Percentiles rank a stretch among this genome's conserved stretches.
Evolutionary conservation across 2,888 invertebrate genomes (phyloP).

Genomic region (Hylaea fasciaria): DNA sequence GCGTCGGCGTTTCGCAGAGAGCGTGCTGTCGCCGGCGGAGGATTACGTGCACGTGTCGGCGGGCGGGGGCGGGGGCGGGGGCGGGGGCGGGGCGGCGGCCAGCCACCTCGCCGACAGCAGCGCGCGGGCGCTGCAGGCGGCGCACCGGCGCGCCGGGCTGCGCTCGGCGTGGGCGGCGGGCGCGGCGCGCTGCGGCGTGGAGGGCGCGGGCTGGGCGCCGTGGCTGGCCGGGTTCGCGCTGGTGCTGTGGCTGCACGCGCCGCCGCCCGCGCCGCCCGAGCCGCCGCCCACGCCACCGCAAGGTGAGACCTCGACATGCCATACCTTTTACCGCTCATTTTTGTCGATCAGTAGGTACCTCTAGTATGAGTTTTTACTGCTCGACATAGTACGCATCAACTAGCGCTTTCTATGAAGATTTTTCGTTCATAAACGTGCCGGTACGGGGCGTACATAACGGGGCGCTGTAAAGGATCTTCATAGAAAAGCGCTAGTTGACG

Average conservation of each 20-base stretch:
- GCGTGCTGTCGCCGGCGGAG: slow-evolving; percentile 46
- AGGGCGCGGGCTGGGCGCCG: slow-evolving; percentile 85
- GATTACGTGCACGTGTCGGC: slow-evolving; percentile 51
- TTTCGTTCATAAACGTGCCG: too few relatives aligned
- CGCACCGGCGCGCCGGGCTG: slow-evolving; percentile 60
- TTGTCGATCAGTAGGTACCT: too few relatives aligned
- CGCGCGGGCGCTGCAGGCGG: slow-evolving; percentile 57
- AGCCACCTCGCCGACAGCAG: slow-evolving; percentile 62
- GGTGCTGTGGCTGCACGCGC: slow-evolving; percentile 82
- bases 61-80: slow-evolving; percentile 48
- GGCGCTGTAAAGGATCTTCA: too few relatives aligned
- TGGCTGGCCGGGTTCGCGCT: slow-evolving; percentile 87
- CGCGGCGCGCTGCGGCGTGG: slow-evolving; percentile 69
- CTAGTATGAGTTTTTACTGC: too few relatives aligned
- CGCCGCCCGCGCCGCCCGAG: slow-evolving; percentile 36
- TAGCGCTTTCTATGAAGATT: too few relatives aligned
- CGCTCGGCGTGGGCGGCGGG: slow-evolving; percentile 64
- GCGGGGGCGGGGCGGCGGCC: slow-evolving; percentile 55
- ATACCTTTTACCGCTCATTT: too few relatives aligned
- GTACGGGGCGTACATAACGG: too few relatives aligned
- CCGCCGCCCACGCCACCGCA: too few relatives aligned
- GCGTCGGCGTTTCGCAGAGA: slow-evolving; percentile 42
- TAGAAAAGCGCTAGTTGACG: too few relatives aligned
- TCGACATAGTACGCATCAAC: too few relatives aligned
- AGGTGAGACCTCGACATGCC: too few relatives aligned